Evolutionary conservation across 1,140 invertebrate genomes (phyloP), one percentile per base, ranked within the genome.

Genomic region (Cotesia typhae): DNA sequence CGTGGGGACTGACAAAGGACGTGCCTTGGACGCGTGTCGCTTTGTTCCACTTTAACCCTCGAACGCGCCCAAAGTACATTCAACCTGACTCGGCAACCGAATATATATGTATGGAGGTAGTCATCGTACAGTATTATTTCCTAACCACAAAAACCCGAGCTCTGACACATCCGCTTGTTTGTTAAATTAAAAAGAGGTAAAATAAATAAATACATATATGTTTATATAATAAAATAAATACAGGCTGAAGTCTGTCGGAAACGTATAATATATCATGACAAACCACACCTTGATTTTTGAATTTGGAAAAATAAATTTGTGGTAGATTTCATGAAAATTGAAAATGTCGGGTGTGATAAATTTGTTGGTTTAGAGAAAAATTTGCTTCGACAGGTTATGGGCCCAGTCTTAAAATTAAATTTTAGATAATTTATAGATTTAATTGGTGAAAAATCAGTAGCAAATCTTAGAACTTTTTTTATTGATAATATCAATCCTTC

Each of bases 1-100:
- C 65, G 52, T 69, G 52, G 7, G 41, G 41, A 60, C 41, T 53
- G 60, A 70, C 69, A 70, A 70, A 70, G 60, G 69, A 63, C 60
- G 28, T 36, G 59, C 17, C 12, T 52, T 51, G 41, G 28, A 70
- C 59, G 60, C 51, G 41, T 53, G 28, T 70, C 36, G 17, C 69
- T 70, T 70, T 70, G 69, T 70, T 67, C 65, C 65, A 53, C 65
- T 67, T 67, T 53, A 67, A 67, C 47, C 65, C 65, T 63, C 64
- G 64, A 51, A 28, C 17, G 64, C 57, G 57, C 57, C 57, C 57
- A 59, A 59, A 59, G 57, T 59, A 59, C 57, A 9, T 59, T 59
- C 57, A 59, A 59, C 57, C 57, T 59, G 57, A 59, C 64, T 66
- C 64, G 38, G 20, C 38, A 66, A 38, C 38, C 20, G 9, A 66